Evolutionary conservation across 2,888 invertebrate genomes (phyloP), one percentile per base, ranked within the genome.

Genomic region (Bombyx huttoni): DNA sequence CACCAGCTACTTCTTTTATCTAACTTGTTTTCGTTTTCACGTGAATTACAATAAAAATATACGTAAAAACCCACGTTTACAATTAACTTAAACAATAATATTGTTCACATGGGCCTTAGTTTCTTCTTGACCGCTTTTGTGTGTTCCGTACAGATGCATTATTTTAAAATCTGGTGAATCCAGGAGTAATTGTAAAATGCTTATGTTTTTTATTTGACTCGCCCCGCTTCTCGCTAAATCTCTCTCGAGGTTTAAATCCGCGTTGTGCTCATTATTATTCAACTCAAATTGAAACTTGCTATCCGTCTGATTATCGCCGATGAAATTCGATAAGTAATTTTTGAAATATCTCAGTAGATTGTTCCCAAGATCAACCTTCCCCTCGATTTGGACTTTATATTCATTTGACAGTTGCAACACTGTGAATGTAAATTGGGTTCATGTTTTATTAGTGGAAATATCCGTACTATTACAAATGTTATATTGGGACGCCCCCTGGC

Each of bases 141-240:
- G 65, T 3, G 54, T 34, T 0, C 68, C 70, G 33, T 65, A 67
- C 0, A 69, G 24, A 50, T 70, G 70, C 1, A 58, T 46, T 8
- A 40, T 40, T 51, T 46, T 40, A 40, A 10, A 40, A 1, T 0
- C 8, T 7, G 8, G 40, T 6, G 40, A 40, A 10, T 40, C 40
- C 1, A 10, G 40, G 8, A 40, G 40, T 7, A 12, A 10, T 40
- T 40, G 40, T 40, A 40, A 40, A 40, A 40, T 40, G 12, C 40
- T 40, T 40, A 10, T 5, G 40, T 40, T 10, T 40, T 40, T 8
- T 10, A 40, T 7, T 10, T 40, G 6, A 40, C 24, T 24, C 24
- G 0, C 35, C 40, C 10, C 47, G 7, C 6, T 51, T 47, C 9
- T 46, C 48, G 1, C 52, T 40, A 14, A 14, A 34, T 47, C 40